Percentiles rank a stretch among this genome's conserved stretches.
Conservation (phyloP, 2,888 invertebrate genomes). For the Meiosimyza decipiens region DNA sequence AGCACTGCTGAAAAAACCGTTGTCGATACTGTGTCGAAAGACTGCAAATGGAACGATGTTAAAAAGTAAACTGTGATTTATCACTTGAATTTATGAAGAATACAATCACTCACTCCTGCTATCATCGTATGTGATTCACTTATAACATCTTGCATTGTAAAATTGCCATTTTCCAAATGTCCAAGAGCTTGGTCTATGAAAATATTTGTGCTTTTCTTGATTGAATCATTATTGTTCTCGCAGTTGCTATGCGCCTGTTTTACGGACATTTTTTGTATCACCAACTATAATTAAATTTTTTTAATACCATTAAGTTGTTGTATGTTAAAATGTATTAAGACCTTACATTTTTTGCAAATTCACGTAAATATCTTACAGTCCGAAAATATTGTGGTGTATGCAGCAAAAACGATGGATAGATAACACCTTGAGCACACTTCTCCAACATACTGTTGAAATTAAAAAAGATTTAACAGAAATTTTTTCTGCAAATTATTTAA, state of each 20-base stretch:
- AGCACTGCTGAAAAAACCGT: conserved; percentile 46
- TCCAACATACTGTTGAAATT: conserved; percentile 18
- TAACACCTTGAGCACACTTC: conserved; percentile 13
- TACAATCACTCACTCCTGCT: conserved; percentile 46
- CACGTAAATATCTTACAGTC: conserved; percentile 33
- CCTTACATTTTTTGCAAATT: conserved; percentile 34
- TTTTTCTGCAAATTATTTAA: no score
- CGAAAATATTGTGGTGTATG: conserved; percentile 40
- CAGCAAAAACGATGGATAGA: conserved; percentile 34
- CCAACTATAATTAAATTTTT: background rate
- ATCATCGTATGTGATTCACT: conserved; percentile 50
- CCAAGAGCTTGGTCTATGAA: conserved; percentile 50
- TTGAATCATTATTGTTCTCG: conserved; percentile 13
- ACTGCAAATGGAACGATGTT: conserved; percentile 35
- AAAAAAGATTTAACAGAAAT: background rate
- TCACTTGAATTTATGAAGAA: background rate
- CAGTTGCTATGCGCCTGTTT: background rate
- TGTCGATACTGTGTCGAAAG: conserved; percentile 52
- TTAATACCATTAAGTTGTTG: background rate
- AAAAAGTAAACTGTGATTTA: background rate
- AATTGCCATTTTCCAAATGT: conserved; percentile 45
- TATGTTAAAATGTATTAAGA: background rate
- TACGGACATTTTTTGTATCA: background rate
- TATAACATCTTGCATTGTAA: conserved; percentile 46
- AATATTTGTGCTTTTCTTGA: conserved; percentile 40